These are phyloP conservation scores for Gavia stellata DNA, from an alignment of 2,113 vertebrate species.

Conservation along the genomic window DNA sequence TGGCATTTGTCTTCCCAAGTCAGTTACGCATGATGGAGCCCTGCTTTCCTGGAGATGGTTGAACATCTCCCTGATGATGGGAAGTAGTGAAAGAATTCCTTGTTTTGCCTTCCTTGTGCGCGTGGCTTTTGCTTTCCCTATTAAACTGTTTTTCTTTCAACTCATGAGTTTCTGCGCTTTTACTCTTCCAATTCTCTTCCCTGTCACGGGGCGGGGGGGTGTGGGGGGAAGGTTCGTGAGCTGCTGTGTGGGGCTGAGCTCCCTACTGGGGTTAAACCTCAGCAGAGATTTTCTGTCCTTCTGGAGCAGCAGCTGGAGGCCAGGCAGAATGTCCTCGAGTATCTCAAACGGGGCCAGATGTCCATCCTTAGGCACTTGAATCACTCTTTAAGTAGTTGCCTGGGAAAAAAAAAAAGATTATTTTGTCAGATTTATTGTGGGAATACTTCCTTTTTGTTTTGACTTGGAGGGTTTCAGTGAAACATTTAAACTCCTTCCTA, in stretches of 20 bases:
- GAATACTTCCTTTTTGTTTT: neutral
- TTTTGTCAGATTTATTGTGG: neutral
- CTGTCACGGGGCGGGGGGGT: too few relatives aligned
- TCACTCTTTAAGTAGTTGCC: neutral
- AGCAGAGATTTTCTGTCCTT: neutral
- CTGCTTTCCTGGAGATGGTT: neutral
- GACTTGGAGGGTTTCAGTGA: neutral
- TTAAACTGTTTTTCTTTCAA: neutral
- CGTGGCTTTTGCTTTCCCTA: accelerated
- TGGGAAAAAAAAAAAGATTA: neutral
- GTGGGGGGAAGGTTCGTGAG: neutral
- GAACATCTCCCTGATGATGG: neutral
- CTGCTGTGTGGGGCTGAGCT: neutral
- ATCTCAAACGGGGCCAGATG: neutral
- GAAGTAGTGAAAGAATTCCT: accelerated
- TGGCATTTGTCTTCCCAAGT: neutral
- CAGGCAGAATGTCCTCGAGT: neutral
- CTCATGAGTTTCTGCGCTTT: neutral
- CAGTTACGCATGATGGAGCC: accelerated
- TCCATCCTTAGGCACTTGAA: neutral
- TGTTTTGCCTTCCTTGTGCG: accelerated
- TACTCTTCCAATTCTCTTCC: neutral
- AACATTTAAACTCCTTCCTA: neutral
- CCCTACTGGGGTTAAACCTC: neutral
- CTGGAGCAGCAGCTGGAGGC: neutral